Percentiles rank a stretch among this genome's conserved stretches.
These are phyloP conservation scores for Apamea crenata DNA, from an alignment of 2,888 invertebrate species.

Conservation along the genomic window DNA sequence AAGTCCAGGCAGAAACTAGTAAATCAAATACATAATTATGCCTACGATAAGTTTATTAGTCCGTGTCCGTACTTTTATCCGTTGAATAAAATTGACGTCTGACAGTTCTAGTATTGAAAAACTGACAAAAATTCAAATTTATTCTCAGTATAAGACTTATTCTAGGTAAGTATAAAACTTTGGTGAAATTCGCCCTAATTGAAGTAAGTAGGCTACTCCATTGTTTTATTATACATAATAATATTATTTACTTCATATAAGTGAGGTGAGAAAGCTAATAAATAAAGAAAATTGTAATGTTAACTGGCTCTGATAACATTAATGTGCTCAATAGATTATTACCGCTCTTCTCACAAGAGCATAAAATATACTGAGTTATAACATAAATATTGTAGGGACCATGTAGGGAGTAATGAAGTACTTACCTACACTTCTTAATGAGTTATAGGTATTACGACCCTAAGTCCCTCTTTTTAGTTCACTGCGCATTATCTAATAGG, in stretches of 20 bases:
- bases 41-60: neutral
- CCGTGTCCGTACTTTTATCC: neutral
- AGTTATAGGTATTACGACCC: neutral
- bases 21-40: neutral
- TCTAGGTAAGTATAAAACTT: no score
- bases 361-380: neutral
- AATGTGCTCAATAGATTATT: conserved; percentile 24
- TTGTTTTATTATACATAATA: neutral
- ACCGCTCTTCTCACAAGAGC: neutral
- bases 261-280: conserved; percentile 24
- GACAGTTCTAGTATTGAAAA: no score
- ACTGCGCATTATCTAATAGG: neutral
- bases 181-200: no score
- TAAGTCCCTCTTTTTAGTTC: neutral
- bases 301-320: conserved; percentile 15
- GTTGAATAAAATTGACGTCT: no score
- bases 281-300: conserved; percentile 15
- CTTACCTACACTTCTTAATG: neutral
- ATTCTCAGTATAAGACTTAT: no score
- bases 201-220: neutral
- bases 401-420: neutral
- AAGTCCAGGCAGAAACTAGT: neutral
- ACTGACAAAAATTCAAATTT: no score
- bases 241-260: conserved; percentile 22
- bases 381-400: no score